A percentile compares a stretch with the other conserved stretches of the same genome.
These are phyloP conservation scores for Manis javanica DNA, from an alignment of 2,797 vertebrate genomes.

Conservation along the genomic window DNA sequence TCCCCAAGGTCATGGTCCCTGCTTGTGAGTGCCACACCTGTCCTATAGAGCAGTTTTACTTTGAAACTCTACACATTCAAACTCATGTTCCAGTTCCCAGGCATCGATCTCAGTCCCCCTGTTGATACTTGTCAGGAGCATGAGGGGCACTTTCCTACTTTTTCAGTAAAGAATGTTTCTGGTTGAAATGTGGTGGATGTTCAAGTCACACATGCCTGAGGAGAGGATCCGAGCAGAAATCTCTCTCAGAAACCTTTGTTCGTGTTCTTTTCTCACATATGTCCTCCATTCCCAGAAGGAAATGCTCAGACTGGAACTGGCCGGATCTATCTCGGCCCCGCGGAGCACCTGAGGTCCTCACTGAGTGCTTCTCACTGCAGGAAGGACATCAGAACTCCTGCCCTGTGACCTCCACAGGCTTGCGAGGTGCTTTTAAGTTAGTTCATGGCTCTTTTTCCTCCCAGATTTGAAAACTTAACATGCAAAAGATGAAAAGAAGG, in stretches of 20 bases:
- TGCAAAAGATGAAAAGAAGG: neutral
- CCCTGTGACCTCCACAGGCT: neutral
- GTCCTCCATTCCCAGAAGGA: too few species aligned
- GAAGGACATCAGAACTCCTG: neutral
- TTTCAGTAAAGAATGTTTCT: neutral
- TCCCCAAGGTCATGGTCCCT: neutral
- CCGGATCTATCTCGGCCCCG: too few species aligned
- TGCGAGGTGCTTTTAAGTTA: neutral
- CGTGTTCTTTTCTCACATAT: accelerated
- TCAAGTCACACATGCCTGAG: accelerated
- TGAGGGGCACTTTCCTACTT: neutral
- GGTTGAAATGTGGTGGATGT: too few species aligned
- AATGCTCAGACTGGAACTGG: accelerated
- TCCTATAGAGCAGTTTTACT: neutral
- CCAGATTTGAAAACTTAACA: neutral
- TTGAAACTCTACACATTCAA: too few species aligned
- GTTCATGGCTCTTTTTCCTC: accelerated
- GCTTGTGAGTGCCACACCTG: accelerated
- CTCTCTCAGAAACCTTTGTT: too few species aligned
- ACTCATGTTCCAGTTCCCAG: accelerated
- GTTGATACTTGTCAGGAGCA: neutral
- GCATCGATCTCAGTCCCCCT: accelerated
- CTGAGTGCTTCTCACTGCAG: too few species aligned
- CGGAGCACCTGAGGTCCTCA: too few species aligned
- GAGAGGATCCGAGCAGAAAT: accelerated